These are phyloP conservation scores for Chloroceryle inda DNA, from an alignment of 2,797 vertebrate species.

Conservation along the genomic window DNA sequence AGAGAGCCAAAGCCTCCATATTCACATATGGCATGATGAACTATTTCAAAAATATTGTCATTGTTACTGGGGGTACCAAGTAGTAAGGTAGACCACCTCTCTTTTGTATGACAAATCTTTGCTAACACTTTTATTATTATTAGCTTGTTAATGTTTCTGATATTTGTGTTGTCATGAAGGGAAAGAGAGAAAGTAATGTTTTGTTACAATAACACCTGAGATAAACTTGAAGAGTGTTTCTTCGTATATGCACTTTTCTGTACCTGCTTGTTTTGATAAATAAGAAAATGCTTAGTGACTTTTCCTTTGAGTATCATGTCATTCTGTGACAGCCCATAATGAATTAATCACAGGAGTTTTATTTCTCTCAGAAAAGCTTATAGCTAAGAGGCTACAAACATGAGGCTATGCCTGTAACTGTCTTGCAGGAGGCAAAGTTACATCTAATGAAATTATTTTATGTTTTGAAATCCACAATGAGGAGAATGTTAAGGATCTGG, in stretches of 20 bases:
- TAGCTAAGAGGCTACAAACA: neutral
- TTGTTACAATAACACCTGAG: neutral
- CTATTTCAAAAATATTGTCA: neutral
- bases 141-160: neutral
- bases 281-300: neutral
- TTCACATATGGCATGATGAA: neutral
- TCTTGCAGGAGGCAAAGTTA: neutral
- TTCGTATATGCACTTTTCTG: neutral
- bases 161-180: neutral
- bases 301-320: neutral
- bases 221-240: neutral
- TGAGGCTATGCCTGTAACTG: neutral
- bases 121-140: neutral
- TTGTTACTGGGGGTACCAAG: neutral
- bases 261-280: neutral
- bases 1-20: neutral
- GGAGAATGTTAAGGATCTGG: neutral
- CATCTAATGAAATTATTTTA: neutral
- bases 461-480: neutral
- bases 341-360: neutral
- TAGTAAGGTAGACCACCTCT: neutral
- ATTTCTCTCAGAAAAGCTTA: neutral
- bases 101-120: neutral
- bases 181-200: neutral
- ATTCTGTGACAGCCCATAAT: neutral